Base-by-base conservation (phyloP, 1,140 invertebrate species). In the Homalodisca vitripennis region DNA sequence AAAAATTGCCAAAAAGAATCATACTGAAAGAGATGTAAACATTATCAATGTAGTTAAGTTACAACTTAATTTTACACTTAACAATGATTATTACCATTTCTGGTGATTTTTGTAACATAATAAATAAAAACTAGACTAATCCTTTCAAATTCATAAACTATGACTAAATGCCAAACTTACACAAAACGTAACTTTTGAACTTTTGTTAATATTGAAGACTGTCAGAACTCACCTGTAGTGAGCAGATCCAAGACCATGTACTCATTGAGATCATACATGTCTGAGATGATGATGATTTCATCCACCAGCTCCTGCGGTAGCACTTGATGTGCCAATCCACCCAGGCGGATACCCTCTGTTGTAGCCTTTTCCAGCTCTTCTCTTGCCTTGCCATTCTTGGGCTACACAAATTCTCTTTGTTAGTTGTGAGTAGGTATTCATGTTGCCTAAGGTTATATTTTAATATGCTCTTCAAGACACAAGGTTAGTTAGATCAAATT, bases 261-360 rank as follows among this genome's bases (percentile, higher is more conserved):
- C 79, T 98, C 95, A 81, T 97, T 96, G 57, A 98, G 83, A 76
- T 95, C 87, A 80, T 95, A 98, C 89, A 98, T 94, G 78, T 98
- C 95, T 73, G 94, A 95, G 71, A 98, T 83, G 51, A 98, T 94
- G 0, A 96, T 80, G 22, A 93, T 88, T 83, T 98, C 96, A 79
- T 96, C 91, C 0, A 97, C 90, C 24, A 98, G 80, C 66, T 93
- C 88, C 75, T 92, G 89, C 0, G 93, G 89, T 10, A 98, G 80
- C 12, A 91, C 82, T 73, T 92, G 91, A 69, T 90, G 87, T 0
- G 88, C 88, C 29, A 91, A 80, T 62, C 89, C 92, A 68, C 89
- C 86, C 12, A 97, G 79, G 3, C 84, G 84, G 13, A 96, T 88
- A 30, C 94, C 93, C 72, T 94, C 92, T 29, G 86, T 87, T 3